Percentiles rank a stretch among this genome's conserved stretches.
phyloP scores from a whole-genome alignment of 2,113 vertebrate species.

The Crotalus horridus region DNA sequence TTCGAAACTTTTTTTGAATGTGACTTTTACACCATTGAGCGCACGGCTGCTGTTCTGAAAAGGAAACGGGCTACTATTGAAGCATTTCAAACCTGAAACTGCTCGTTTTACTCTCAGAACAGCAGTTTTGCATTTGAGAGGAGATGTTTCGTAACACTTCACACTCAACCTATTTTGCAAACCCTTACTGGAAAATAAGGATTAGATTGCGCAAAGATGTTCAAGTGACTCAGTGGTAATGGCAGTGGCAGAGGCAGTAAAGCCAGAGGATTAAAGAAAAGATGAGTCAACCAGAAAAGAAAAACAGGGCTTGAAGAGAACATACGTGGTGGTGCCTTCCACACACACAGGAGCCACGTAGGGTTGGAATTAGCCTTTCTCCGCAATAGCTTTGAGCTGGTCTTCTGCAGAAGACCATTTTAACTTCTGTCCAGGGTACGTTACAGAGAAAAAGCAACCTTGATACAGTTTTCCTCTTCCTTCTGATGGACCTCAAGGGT shows the following conservation, averaged over 20 bases:
- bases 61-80: not conserved
- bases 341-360: not conserved
- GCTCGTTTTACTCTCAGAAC: not conserved
- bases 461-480: not conserved
- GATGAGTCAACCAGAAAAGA: not conserved
- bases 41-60: not conserved
- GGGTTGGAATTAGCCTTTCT: not conserved
- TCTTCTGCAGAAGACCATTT: not conserved
- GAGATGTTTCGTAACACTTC: not conserved
- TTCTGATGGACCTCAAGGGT: not conserved
- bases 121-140: not conserved
- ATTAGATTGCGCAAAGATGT: not conserved
- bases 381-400: not conserved
- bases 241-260: not conserved
- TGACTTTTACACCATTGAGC: not conserved
- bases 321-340: not conserved
- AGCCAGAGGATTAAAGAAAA: not conserved
- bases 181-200: not conserved
- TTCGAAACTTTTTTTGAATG: not conserved
- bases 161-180: not conserved
- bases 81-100: not conserved
- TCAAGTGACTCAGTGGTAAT: not conserved
- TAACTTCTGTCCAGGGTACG: not conserved
- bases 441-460: not conserved
- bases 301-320: not conserved